Evolutionary conservation across 2,797 vertebrate species (phyloP).

Genomic region (Chrysocyon brachyurus): DNA sequence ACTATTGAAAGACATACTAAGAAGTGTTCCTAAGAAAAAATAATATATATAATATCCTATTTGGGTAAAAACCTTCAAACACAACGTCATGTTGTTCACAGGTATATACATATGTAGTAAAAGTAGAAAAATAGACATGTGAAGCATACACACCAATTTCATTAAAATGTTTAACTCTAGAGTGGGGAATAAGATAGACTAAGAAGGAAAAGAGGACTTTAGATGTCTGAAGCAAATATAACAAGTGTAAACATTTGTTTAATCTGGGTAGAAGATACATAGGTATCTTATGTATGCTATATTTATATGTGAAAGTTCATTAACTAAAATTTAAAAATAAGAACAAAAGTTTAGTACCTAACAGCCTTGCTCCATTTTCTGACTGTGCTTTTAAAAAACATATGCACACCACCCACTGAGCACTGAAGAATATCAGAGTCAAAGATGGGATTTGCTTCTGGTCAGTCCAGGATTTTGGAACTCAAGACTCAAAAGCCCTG

Average conservation of each 20-base stretch:
- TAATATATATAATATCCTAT: background rate
- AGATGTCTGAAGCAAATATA: conserved; percentile 37
- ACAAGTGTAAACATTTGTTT: conserved; percentile 54
- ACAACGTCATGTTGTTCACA: conserved; percentile 42
- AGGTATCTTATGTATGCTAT: background rate
- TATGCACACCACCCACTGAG: background rate
- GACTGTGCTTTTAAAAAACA: conserved; percentile 54
- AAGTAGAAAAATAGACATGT: conserved; percentile 55
- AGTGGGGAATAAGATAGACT: background rate
- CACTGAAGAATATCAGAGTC: conserved; percentile 49
- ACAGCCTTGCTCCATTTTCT: background rate
- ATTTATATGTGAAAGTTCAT: conserved; percentile 32
- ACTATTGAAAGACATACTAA: background rate
- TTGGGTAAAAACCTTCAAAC: conserved; percentile 20
- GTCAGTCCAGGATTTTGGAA: conserved; percentile 12
- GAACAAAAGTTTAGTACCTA: conserved; percentile 32
- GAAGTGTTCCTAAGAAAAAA: background rate
- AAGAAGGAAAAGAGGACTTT: background rate
- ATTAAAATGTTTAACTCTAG: background rate
- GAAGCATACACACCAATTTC: background rate
- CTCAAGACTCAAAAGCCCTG: conserved; percentile 34
- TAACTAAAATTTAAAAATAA: conserved; percentile 55
- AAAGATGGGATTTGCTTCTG: conserved; percentile 43
- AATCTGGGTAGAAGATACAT: background rate
- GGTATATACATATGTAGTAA: background rate